Base-by-base conservation (phyloP, 2,113 vertebrate genomes). In the Micronisus gabar region DNA sequence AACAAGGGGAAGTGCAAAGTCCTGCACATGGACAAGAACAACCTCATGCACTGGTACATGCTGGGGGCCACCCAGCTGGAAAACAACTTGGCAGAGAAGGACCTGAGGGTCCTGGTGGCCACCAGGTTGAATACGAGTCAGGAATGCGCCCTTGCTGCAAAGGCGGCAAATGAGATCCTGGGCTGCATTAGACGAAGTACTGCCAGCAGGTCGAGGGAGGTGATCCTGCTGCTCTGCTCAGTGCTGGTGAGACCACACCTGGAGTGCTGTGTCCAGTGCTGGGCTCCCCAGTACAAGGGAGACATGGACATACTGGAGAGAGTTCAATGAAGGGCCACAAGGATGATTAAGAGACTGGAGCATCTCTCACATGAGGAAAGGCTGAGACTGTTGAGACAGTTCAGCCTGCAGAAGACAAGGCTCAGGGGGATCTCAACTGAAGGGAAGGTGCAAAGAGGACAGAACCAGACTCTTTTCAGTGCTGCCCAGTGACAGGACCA, bases 141-240 rank as follows among this genome's bases (percentile, higher is more conserved):
- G 61, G 32, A 83, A 43, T 9, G 7, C 2, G 6, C 6, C 40
- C 36, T 27, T 66, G 62, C 38, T 29, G 34, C 38, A 58, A 47
- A 52, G 15, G 30, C 9, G 15, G 10, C 0, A 1, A 76, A n/a
- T 22, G 14, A 13, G 36, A 30, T 27, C 9, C 17, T 50, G 19
- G 19, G 22, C 29, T 72, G 30, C 23, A 11, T 40, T 32, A 48
- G 26, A 15, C 3, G 21, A 67, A 76, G 30, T 2, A 26, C 6
- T 53, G 26, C 12, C 58, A 76, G 78, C 20, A 58, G 21, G 10
- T 6, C 2, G 5, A 25, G 15, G 36, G 7, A 73, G 23, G 9
- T 29, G 30, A 63, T 67, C 41, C 47, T 47, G 36, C 26, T 19
- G 7, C 15, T 71, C 58, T 71, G 22, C 52, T 75, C 40, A n/a